A percentile compares a stretch with the other conserved stretches of the same genome.
Conservation (phyloP, 2,888 invertebrate species). For the Hyles lineata region DNA sequence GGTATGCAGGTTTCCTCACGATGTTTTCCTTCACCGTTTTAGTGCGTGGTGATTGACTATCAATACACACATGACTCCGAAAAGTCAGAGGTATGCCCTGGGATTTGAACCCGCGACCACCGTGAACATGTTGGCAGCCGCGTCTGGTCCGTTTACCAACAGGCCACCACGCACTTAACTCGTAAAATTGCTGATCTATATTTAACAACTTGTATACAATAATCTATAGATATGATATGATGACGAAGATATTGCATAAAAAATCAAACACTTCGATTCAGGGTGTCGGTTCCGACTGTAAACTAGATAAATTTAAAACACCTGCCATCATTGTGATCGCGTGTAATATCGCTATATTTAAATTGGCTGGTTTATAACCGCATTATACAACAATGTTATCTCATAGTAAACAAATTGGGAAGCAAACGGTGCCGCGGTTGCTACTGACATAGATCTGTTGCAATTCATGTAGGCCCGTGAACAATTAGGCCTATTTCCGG, state of each 20-base stretch:
- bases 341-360: neutral
- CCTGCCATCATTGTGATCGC: neutral
- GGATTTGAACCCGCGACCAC: too few relatives aligned
- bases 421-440: slow-evolving; percentile 20
- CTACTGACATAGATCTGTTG: slow-evolving; percentile 29
- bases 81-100: too few relatives aligned
- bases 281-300: slow-evolving; percentile 15
- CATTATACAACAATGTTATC: slow-evolving; percentile 30
- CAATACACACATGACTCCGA: too few relatives aligned
- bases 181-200: too few relatives aligned
- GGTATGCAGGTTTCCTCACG: too few relatives aligned
- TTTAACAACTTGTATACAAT: neutral
- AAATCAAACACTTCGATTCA: slow-evolving; percentile 8
- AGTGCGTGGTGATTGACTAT: too few relatives aligned
- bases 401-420: slow-evolving; percentile 26
- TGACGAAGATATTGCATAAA: slow-evolving; percentile 25
- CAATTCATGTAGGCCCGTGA: neutral
- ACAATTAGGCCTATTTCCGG: slow-evolving; percentile 8
- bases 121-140: too few relatives aligned
- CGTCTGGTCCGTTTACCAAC: too few relatives aligned
- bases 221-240: neutral
- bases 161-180: too few relatives aligned
- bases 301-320: slow-evolving; percentile 1
- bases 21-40: too few relatives aligned
- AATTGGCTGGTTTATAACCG: slow-evolving; percentile 8